Base-by-base conservation (phyloP, 2,888 invertebrate species). In the Apodemia mormo region DNA sequence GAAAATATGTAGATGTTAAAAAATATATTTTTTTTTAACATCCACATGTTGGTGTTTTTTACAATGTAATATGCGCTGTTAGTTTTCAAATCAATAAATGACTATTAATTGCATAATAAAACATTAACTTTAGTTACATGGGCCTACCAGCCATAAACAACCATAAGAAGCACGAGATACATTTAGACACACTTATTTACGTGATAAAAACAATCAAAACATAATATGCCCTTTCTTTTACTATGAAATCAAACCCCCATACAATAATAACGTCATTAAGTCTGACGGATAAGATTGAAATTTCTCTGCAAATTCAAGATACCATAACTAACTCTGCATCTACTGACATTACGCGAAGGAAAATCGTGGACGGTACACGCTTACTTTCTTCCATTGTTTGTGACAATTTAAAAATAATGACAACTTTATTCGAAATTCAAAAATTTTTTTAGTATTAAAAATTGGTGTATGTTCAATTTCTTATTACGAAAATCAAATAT, bases 351-450 rank as follows among this genome's bases (percentile, higher is more conserved):
- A 61, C 61, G 61, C 61, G 61, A 14, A 61, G 61, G 61, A 61
- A 61, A 61, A 61, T 61, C 61, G 61, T 61, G 33, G 33, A 61
- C 33, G 61, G 33, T 61, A 33, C 61, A 61, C 61, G 61, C 5
- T 61, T 61, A 61, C 61, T 61, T 61, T 61, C 58, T 61, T 61
- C 30, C 61, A 61, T 61, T 61, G 61, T 61, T 61, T 61, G 61
- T 61, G 30, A 33, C 12, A 33, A 33, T 33, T 61, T 61, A 61
- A 58, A 56, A 61, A 61, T 61, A 61, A 22, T 29, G 5, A 30
- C 14, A 30, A 30, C 33, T 61, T 61, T 30, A 30, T 61, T 61
- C 61, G 30, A 61, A 61, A 61, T 61, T 61, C 33, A 33, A 61
- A 61, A 30, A 1, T 61, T 22, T 10, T 61, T 61, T 3, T 14